Conservation (phyloP, 2,113 vertebrate species). For the Nesoenas mayeri region DNA sequence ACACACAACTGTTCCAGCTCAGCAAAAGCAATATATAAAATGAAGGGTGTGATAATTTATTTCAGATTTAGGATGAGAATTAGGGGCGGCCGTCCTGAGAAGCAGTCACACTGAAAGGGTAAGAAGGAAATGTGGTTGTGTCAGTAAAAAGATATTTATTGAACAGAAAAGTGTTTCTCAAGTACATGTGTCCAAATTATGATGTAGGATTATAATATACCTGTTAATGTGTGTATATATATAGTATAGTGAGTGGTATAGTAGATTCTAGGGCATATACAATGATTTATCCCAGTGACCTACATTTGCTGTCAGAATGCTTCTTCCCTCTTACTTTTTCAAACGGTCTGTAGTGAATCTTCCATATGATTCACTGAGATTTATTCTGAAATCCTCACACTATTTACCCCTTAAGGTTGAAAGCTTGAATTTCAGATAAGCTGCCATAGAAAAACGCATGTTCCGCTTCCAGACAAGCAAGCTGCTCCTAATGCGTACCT, state of each 20-base stretch:
- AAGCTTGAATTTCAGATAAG: slow-evolving; percentile 52
- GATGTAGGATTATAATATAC: neutral
- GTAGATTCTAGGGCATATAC: neutral
- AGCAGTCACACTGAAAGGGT: neutral
- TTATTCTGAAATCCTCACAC: slow-evolving; percentile 22
- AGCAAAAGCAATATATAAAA: neutral
- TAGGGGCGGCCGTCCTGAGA: neutral
- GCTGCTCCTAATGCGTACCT: neutral
- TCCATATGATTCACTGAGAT: slow-evolving; percentile 30
- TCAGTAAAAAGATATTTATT: neutral
- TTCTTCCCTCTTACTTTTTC: neutral
- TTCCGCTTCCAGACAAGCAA: neutral
- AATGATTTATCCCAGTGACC: slow-evolving; percentile 32
- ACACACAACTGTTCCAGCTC: neutral
- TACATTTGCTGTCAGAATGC: neutral
- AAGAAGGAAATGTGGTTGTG: neutral
- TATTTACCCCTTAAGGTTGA: slow-evolving; percentile 53
- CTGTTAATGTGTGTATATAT: neutral
- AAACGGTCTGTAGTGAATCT: slow-evolving; percentile 24
- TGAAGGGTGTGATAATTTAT: neutral
- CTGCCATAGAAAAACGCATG: neutral
- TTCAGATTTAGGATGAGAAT: neutral
- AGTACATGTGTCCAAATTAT: neutral
- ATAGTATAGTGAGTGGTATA: neutral
- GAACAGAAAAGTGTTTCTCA: neutral